Evolutionary conservation across 1,140 invertebrate genomes (phyloP).

Genomic region (Zaprionus taronus): DNA sequence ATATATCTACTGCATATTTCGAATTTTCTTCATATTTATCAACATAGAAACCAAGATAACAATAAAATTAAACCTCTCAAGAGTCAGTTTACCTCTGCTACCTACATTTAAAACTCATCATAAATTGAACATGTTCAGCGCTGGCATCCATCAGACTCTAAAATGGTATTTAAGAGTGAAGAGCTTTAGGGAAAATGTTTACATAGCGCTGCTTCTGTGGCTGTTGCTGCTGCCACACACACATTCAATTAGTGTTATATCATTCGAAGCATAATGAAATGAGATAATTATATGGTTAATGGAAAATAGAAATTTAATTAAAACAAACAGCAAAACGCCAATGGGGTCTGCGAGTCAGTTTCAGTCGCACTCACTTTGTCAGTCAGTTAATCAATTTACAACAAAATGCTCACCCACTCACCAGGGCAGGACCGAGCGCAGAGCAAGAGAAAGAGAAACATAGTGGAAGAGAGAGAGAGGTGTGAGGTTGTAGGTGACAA

Average conservation of each 20-base stretch:
- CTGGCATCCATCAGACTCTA: background rate
- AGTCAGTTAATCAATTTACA: conserved; percentile 51
- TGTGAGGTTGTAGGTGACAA: conserved; percentile 12
- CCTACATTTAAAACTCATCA: background rate
- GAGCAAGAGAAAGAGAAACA: background rate
- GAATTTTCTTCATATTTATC: no score
- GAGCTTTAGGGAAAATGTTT: conserved; percentile 15
- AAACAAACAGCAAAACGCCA: conserved; percentile 50
- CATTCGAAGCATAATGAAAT: conserved; percentile 42
- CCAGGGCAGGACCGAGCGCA: background rate
- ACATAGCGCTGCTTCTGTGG: background rate
- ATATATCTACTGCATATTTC: no score
- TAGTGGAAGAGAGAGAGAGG: background rate
- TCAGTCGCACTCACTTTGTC: conserved; percentile 35
- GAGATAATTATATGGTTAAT: conserved; percentile 44
- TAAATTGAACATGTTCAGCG: background rate
- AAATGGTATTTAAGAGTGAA: background rate
- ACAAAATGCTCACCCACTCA: conserved; percentile 23
- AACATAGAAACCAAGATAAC: no score
- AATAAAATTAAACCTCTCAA: background rate
- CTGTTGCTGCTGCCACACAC: conserved; percentile 10
- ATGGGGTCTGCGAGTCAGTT: conserved; percentile 43
- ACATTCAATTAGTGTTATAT: conserved; percentile 48
- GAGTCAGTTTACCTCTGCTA: background rate
- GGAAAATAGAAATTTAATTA: conserved; percentile 54